These are phyloP conservation scores for Halocaridina rubra DNA, from an alignment of 2,888 invertebrate genomes.

Conservation along the genomic window DNA sequence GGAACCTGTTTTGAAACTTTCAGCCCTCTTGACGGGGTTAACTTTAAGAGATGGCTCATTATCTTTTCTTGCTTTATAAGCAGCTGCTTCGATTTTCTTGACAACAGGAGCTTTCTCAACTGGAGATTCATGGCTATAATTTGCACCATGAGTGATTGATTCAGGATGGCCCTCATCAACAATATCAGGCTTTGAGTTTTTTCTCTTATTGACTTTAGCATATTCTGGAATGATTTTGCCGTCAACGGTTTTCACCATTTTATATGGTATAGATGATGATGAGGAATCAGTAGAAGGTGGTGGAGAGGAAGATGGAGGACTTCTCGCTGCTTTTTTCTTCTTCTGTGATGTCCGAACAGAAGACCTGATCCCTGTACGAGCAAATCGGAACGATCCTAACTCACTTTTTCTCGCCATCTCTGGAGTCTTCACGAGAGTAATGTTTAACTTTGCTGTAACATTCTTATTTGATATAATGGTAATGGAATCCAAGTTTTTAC, in stretches of 20 bases:
- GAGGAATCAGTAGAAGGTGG: background rate
- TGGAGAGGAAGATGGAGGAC: background rate
- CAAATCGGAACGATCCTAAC: slow-evolving; percentile 25
- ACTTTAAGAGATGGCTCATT: slow-evolving; percentile 38
- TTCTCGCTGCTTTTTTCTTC: background rate
- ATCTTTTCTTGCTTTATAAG: slow-evolving; percentile 47
- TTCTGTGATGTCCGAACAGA: slow-evolving; percentile 27
- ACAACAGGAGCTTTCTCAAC: slow-evolving; percentile 57
- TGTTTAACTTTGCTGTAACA: slow-evolving; percentile 48
- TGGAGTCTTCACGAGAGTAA: slow-evolving; percentile 40
- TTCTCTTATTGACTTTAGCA: slow-evolving; percentile 62
- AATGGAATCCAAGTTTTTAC: slow-evolving; percentile 21
- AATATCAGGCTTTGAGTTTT: slow-evolving; percentile 20
- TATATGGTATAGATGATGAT: background rate
- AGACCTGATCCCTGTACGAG: slow-evolving; percentile 15
- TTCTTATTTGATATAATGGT: slow-evolving; percentile 17
- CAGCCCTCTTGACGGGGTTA: slow-evolving; percentile 49
- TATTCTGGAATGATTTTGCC: slow-evolving; percentile 57
- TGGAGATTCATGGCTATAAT: slow-evolving; percentile 28
- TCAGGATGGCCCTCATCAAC: slow-evolving; percentile 12
- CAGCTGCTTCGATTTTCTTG: slow-evolving; percentile 54
- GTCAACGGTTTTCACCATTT: background rate
- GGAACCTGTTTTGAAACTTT: slow-evolving; percentile 52
- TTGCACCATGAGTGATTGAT: background rate
- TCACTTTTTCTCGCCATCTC: slow-evolving; percentile 15